A percentile compares a stretch with the other conserved stretches of the same genome.
Evolutionary conservation across 1,140 invertebrate genomes (phyloP).

Genomic region (Sinonovacula constricta): DNA sequence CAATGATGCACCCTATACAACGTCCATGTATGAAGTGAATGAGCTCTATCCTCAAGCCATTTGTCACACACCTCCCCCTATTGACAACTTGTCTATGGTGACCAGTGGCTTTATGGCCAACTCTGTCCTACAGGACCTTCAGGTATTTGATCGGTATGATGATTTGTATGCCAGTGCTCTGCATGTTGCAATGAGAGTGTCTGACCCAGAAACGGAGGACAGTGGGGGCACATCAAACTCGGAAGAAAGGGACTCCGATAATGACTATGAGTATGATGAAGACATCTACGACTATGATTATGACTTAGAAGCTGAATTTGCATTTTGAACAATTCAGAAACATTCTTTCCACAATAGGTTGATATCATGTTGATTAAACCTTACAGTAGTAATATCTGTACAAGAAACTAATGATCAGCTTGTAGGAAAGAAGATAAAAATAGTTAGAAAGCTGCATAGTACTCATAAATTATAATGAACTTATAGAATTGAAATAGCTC

Average conservation of each 20-base stretch:
- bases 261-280: conserved; percentile 77
- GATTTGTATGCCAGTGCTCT: conserved; percentile 72
- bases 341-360: no score
- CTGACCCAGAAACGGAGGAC: conserved; percentile 72
- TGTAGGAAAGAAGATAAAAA: neutral
- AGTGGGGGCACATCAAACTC: conserved; percentile 68
- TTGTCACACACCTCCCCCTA: conserved; percentile 73
- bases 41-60: conserved; percentile 67
- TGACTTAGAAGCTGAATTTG: conserved; percentile 67
- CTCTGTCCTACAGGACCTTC: conserved; percentile 57
- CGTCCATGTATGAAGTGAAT: conserved; percentile 69
- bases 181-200: conserved; percentile 67
- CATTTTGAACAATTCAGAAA: conserved; percentile 56
- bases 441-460: neutral
- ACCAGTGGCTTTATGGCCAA: conserved; percentile 63
- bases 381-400: neutral
- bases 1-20: conserved; percentile 73
- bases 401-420: neutral
- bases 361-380: neutral
- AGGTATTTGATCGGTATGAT: conserved; percentile 68
- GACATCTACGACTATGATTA: conserved; percentile 76
- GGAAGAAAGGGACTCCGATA: conserved; percentile 71
- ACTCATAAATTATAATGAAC: neutral
- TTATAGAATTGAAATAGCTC: no score
- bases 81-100: conserved; percentile 74